Conservation (phyloP, 2,888 invertebrate species). For the Drosophila dives region DNA sequence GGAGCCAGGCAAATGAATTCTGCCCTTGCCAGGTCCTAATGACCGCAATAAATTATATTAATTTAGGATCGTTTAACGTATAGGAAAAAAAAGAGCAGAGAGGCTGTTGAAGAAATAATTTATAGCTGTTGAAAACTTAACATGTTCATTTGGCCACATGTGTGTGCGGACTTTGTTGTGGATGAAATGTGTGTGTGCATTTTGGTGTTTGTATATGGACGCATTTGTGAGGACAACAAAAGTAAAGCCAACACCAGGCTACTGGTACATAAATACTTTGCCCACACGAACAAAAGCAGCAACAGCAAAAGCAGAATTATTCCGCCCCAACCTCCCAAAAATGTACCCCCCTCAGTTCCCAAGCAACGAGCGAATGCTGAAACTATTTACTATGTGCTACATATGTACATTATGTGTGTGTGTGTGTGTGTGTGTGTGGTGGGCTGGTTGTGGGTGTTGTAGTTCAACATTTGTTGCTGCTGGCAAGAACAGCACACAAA, state of each 20-base stretch:
- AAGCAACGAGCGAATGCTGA: slow-evolving; percentile 52
- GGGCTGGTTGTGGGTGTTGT: slow-evolving; percentile 8
- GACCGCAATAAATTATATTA: slow-evolving; percentile 78
- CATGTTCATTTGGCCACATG: slow-evolving; percentile 76
- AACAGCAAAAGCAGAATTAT: slow-evolving; percentile 20
- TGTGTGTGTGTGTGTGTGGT: slow-evolving; percentile 12
- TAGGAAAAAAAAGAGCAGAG: slow-evolving; percentile 39
- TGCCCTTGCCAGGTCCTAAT: slow-evolving; percentile 48
- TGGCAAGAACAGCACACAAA: slow-evolving; percentile 65
- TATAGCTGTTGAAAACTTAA: slow-evolving; percentile 78
- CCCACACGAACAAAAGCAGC: slow-evolving; percentile 29
- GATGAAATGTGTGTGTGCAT: slow-evolving; percentile 42
- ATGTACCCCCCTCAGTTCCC: slow-evolving; percentile 6
- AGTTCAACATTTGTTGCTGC: slow-evolving; percentile 52
- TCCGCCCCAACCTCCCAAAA: too few species aligned
- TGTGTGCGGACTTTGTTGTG: slow-evolving; percentile 62
- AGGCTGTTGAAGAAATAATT: slow-evolving; percentile 73
- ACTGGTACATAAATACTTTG: slow-evolving; percentile 58
- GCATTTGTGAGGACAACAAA: slow-evolving; percentile 51
- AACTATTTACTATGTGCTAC: slow-evolving; percentile 72
- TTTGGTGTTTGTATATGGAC: slow-evolving; percentile 29
- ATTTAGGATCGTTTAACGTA: slow-evolving; percentile 76
- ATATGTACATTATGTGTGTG: slow-evolving; percentile 44
- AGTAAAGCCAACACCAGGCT: slow-evolving; percentile 67
- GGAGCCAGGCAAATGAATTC: slow-evolving; percentile 5